Percentiles rank a stretch among this genome's conserved stretches.
Evolutionary conservation across 53 echinoderm and acorn worm species (phyloP).

Genomic region (Actinopyga echinites): DNA sequence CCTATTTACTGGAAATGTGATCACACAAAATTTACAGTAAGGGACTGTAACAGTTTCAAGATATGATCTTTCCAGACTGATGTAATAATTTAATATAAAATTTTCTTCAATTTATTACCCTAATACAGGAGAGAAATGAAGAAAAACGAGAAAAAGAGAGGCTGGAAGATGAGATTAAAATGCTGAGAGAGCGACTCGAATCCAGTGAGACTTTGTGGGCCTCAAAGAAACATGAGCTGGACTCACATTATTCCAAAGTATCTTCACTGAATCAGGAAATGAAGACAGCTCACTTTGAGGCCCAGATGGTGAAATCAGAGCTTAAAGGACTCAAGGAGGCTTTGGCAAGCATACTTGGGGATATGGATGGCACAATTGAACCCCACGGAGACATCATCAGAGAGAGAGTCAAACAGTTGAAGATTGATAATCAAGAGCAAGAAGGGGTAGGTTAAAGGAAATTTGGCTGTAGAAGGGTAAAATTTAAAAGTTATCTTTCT

Average conservation of each 20-base stretch:
- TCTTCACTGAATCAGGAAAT: conserved; percentile 61
- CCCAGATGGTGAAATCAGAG: conserved; percentile 80
- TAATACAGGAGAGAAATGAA: conserved; percentile 73
- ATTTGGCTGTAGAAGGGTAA: neutral
- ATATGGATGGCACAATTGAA: conserved; percentile 43
- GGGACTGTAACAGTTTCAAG: too few species aligned
- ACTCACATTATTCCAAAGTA: conserved; percentile 66
- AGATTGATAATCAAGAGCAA: conserved; percentile 58
- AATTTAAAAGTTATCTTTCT: neutral
- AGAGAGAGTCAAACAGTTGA: conserved; percentile 72
- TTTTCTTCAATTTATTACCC: neutral
- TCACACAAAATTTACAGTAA: too few species aligned
- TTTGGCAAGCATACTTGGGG: conserved; percentile 71
- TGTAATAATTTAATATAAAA: neutral
- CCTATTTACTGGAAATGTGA: too few species aligned
- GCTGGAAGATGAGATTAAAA: conserved; percentile 71
- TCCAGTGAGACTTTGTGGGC: conserved; percentile 67
- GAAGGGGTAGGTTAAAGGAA: conserved; percentile 50
- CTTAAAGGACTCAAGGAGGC: conserved; percentile 85
- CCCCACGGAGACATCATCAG: conserved; percentile 73
- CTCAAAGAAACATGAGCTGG: conserved; percentile 63
- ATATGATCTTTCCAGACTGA: neutral
- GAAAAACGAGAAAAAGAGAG: conserved; percentile 64
- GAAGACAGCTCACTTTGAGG: conserved; percentile 71
- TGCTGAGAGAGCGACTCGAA: conserved; percentile 81